These are phyloP conservation scores for Sturnira hondurensis DNA, from an alignment of 2,113 vertebrate genomes.

Conservation along the genomic window DNA sequence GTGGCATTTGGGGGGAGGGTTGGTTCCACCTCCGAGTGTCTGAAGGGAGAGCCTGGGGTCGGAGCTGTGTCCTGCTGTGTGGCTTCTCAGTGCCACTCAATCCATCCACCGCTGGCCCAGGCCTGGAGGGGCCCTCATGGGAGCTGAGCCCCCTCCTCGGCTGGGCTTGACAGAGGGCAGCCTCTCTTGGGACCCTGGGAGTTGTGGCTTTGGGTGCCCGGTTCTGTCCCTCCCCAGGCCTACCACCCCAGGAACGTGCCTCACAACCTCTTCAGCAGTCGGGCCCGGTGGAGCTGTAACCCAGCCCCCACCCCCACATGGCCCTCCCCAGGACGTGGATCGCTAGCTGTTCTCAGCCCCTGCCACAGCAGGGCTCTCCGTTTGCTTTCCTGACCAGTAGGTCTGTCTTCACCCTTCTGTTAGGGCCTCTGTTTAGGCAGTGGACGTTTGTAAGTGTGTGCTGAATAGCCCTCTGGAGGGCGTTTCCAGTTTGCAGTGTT, in stretches of 20 bases:
- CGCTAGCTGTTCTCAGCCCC: neutral
- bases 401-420: neutral
- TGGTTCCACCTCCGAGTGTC: neutral
- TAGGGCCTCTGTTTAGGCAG: neutral
- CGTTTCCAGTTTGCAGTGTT: neutral
- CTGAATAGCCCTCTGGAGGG: neutral
- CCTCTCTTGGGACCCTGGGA: neutral
- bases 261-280: neutral
- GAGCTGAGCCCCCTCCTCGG: neutral
- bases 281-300: neutral
- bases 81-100: neutral
- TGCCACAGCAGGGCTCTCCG: neutral
- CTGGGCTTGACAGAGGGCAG: neutral
- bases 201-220: neutral
- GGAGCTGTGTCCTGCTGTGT: neutral
- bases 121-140: neutral
- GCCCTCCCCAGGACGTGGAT: no score
- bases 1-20: fast-evolving
- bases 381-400: no score
- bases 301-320: no score
- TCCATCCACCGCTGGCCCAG: neutral
- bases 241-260: neutral
- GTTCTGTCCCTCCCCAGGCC: neutral
- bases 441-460: no score
- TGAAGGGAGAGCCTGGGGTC: neutral